Evolutionary conservation across 2,888 invertebrate species (phyloP).

Genomic region (Meloe dianella): DNA sequence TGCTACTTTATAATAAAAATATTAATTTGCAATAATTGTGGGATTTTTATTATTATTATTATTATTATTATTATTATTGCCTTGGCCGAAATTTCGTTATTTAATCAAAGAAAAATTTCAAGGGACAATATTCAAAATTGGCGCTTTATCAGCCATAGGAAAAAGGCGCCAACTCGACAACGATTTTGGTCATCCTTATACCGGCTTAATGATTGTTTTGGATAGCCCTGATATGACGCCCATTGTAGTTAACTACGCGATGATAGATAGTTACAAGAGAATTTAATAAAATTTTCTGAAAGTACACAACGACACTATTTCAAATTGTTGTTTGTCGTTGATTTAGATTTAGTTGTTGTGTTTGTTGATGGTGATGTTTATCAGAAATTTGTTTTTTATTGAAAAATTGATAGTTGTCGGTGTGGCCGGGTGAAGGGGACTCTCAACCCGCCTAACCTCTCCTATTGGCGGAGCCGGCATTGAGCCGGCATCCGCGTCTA

Average conservation of each 20-base stretch:
- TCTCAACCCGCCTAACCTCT: slow-evolving; percentile 22
- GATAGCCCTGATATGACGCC: slow-evolving; percentile 13
- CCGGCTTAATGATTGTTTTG: slow-evolving; percentile 10
- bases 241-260: slow-evolving; percentile 13
- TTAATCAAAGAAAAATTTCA: no score
- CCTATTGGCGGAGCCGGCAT: slow-evolving; percentile 27
- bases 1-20: background rate
- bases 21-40: background rate
- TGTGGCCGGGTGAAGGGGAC: background rate
- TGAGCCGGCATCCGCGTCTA: slow-evolving; percentile 28
- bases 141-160: background rate
- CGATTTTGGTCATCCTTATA: background rate
- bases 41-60: background rate
- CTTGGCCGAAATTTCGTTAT: background rate
- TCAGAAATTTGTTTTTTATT: background rate
- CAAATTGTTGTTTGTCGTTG: background rate
- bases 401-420: background rate
- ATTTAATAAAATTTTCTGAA: slow-evolving; percentile 19
- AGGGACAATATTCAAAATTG: background rate
- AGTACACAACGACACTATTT: slow-evolving; percentile 23
- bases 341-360: background rate
- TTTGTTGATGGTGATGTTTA: background rate
- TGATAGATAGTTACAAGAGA: slow-evolving; percentile 18
- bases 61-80: background rate
- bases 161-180: slow-evolving; percentile 6